Conservation (phyloP, 2,113 vertebrate species). For the Colaptes auratus region DNA sequence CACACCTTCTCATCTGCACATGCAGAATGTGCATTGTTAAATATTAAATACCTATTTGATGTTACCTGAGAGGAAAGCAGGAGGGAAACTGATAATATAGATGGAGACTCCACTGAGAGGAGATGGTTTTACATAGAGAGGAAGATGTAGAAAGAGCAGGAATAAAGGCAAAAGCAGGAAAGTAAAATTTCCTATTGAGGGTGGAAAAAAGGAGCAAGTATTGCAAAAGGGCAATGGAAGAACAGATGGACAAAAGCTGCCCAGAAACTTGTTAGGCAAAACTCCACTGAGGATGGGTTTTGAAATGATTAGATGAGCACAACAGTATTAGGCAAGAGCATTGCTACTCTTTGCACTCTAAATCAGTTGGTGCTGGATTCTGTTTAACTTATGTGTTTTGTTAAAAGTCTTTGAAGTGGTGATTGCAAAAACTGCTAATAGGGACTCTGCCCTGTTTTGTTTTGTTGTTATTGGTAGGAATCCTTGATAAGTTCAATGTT, state of each 20-base stretch:
- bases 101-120: rapidly evolving
- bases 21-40: neutral
- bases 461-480: neutral
- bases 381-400: neutral
- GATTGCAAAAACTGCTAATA: neutral
- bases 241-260: neutral
- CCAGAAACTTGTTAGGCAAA: neutral
- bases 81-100: neutral
- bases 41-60: neutral
- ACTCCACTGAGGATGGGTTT: neutral
- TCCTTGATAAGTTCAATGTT: neutral
- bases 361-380: neutral
- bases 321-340: neutral
- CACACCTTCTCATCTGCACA: neutral
- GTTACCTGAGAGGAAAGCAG: neutral
- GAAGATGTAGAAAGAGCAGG: neutral
- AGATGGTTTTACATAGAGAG: neutral
- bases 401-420: neutral
- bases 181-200: neutral
- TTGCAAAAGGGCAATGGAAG: neutral
- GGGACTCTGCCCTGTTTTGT: neutral
- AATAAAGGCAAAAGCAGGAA: neutral
- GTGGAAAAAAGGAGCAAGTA: neutral
- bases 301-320: neutral
- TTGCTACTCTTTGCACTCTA: neutral